A percentile compares a stretch with the other conserved stretches of the same genome.
These are phyloP conservation scores for Cetonia aurata DNA, from an alignment of 2,888 invertebrate genomes.

Conservation along the genomic window DNA sequence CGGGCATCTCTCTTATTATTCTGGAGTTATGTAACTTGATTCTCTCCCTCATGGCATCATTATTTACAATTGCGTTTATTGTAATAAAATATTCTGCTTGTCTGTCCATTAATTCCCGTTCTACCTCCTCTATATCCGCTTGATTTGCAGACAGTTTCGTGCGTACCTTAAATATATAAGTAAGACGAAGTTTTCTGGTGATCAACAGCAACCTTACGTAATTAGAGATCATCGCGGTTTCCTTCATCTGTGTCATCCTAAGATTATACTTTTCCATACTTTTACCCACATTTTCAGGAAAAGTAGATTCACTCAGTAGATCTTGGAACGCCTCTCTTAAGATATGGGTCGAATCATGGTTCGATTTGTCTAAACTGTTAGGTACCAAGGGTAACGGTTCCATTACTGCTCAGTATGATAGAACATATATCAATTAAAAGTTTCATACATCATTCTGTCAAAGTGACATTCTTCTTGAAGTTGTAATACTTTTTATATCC, in stretches of 20 bases:
- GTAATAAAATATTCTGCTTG: slow-evolving; percentile 56
- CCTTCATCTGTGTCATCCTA: slow-evolving; percentile 45
- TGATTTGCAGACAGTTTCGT: slow-evolving; percentile 56
- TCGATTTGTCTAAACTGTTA: slow-evolving; percentile 49
- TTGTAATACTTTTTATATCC: too few species aligned
- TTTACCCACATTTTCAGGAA: slow-evolving; percentile 56
- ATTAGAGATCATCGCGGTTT: slow-evolving; percentile 18
- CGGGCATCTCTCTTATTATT: slow-evolving; percentile 52
- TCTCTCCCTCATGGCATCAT: slow-evolving; percentile 52
- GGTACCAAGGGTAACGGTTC: slow-evolving; percentile 57
- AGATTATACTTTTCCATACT: slow-evolving; percentile 56
- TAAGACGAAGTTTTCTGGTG: not conserved
- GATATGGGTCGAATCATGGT: slow-evolving; percentile 57
- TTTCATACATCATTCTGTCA: too few species aligned
- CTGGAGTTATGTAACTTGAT: slow-evolving; percentile 55
- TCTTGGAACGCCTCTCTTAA: slow-evolving; percentile 61
- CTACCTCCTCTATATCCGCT: slow-evolving; percentile 52
- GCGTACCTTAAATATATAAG: slow-evolving; percentile 49
- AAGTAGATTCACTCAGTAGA: slow-evolving; percentile 51
- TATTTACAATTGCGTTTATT: slow-evolving; percentile 53
- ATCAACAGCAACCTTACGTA: slow-evolving; percentile 14
- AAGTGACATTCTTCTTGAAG: too few species aligned
- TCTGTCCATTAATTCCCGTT: slow-evolving; percentile 57
- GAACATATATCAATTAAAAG: too few species aligned
- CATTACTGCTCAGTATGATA: slow-evolving; percentile 10